Evolutionary conservation across 2,888 invertebrate genomes (phyloP).

Genomic region (Cerceris rybyensis): DNA sequence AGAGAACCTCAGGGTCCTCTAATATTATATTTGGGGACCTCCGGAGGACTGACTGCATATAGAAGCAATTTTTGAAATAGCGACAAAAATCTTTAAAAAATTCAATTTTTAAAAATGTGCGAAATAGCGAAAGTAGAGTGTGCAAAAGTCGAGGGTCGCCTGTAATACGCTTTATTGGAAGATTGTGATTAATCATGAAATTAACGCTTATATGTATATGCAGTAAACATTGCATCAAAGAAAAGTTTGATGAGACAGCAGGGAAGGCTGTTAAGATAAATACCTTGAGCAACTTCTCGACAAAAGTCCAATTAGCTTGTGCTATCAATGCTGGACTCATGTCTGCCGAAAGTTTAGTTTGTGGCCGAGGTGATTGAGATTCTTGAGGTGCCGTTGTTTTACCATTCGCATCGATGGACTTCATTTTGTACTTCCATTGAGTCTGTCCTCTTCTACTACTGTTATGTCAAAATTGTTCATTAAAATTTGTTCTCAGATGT

Average conservation of each 20-base stretch:
- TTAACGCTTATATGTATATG: too few relatives aligned
- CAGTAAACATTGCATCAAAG: background rate
- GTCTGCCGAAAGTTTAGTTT: slow-evolving; percentile 85
- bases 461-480: background rate
- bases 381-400: slow-evolving; percentile 76
- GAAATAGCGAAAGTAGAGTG: too few relatives aligned
- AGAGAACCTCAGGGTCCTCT: too few relatives aligned
- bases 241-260: background rate
- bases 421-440: slow-evolving; percentile 81
- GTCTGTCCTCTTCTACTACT: slow-evolving; percentile 80
- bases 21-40: too few relatives aligned
- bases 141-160: too few relatives aligned
- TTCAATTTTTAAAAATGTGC: too few relatives aligned
- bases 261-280: slow-evolving; percentile 3
- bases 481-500: background rate
- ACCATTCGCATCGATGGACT: slow-evolving; percentile 78
- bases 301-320: slow-evolving; percentile 98
- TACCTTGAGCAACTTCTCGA: slow-evolving; percentile 97
- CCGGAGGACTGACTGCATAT: too few relatives aligned
- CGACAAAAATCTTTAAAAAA: too few relatives aligned
- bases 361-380: slow-evolving; percentile 80
- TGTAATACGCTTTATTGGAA: too few relatives aligned
- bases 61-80: too few relatives aligned
- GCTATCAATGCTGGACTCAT: slow-evolving; percentile 95
- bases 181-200: too few relatives aligned